Evolutionary conservation across 2,888 invertebrate genomes (phyloP), one percentile per base, ranked within the genome.

Genomic region (Apodemia duryi): DNA sequence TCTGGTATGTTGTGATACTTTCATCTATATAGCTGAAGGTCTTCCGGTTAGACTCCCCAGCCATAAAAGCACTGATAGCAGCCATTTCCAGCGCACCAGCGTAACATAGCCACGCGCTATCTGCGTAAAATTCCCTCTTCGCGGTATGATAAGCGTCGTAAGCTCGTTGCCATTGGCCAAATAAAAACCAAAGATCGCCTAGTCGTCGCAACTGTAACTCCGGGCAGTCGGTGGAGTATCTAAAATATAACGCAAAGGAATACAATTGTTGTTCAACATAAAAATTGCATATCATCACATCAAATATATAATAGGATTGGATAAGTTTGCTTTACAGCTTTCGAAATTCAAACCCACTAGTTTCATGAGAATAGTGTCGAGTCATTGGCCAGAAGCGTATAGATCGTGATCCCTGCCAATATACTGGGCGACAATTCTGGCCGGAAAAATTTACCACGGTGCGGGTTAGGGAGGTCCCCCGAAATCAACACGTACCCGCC

Each of bases 21-120:
- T 98, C 97, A 78, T 99, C 99, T 95, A 99, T 97, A 79, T 99
- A 98, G 71, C 96, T 96, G 71, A 95, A 94, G 0, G 96, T 96
- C 84, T 97, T 97, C 61, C 95, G 93, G 69, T 94, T 95, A 6
- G 95, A 93, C 71, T 96, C 96, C 43, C 95, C 95, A 65, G 95
- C 94, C 96, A 98, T 97, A 79, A 97, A 98, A 1, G 97, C 96
- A 65, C 98, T 95, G 41, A 99, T 85, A 11, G 97, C 97, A 6
- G 98, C 98, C 98, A 99, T 98, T 92, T 98, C 98, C 63, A 98
- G 90, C 6, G 99, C 98, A 10, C 99, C 98, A 0, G 99, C 98
- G 85, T 97, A 98, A 83, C 99, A 97, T 41, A 98, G 93, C 98
- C 98, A 99, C 0, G 99, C 99, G 73, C 98, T 97, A 83, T 99